Evolutionary conservation across 2,888 invertebrate species (phyloP).

Genomic region (Drosophila monieri): DNA sequence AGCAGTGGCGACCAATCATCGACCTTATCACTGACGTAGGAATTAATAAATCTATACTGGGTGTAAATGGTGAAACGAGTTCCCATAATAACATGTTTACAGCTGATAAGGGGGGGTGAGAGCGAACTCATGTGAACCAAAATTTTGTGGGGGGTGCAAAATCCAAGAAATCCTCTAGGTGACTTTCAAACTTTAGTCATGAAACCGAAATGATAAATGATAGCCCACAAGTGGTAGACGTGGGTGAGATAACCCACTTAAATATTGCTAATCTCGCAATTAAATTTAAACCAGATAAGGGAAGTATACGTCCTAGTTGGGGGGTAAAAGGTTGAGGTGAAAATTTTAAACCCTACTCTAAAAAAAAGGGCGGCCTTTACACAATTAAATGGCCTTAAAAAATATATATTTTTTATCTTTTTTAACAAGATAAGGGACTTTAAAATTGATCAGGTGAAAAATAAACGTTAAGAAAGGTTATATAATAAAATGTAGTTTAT

Average conservation of each 20-base stretch:
- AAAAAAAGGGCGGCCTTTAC: no score
- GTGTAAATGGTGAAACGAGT: slow-evolving; percentile 24
- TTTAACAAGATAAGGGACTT: neutral
- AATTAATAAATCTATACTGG: slow-evolving; percentile 25
- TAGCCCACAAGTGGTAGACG: slow-evolving; percentile 29
- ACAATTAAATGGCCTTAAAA: neutral
- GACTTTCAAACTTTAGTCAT: slow-evolving; percentile 62
- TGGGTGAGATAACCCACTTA: slow-evolving; percentile 39
- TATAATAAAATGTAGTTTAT: no score
- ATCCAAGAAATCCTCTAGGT: slow-evolving; percentile 50
- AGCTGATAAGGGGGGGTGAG: slow-evolving; percentile 49
- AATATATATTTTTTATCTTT: neutral
- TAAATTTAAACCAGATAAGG: slow-evolving; percentile 37
- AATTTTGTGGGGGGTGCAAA: slow-evolving; percentile 20
- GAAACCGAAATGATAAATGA: slow-evolving; percentile 33
- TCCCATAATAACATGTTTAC: slow-evolving; percentile 59
- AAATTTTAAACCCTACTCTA: neutral
- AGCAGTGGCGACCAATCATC: slow-evolving; percentile 20
- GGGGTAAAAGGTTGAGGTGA: slow-evolving; percentile 24
- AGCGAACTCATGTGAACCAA: slow-evolving; percentile 4
- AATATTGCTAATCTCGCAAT: slow-evolving; percentile 36
- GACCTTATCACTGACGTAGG: slow-evolving; percentile 45
- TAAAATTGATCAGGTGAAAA: neutral
- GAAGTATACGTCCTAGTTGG: neutral
- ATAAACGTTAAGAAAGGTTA: neutral